Base-by-base conservation (phyloP, 2,797 vertebrate species). In the Chaunax sp. region DNA sequence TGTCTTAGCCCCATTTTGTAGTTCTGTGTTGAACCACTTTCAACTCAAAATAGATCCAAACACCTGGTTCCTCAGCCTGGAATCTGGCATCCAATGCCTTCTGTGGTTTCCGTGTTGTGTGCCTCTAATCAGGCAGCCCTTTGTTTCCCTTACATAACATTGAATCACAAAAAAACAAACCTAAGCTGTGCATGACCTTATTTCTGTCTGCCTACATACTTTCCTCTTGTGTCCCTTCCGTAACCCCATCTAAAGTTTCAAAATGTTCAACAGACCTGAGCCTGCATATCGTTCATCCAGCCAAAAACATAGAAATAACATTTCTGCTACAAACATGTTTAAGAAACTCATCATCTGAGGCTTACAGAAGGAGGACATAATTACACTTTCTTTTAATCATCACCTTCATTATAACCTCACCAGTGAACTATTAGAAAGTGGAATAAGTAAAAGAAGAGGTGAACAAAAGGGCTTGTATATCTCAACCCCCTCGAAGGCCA, bases 81-180 rank as follows among this genome's bases (percentile, higher is more conserved):
- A 60, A 19, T 14, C 63, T 72, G 64, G 59, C 63, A 69, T 59
- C 43, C 6, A 6, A 53, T 64, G 62, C 47, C 25, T 64, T 66
- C 23, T 63, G 47, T 66, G 40, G 51, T 74, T 75, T 72, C 62
- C 57, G 56, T 47, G 18, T 56, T 74, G 78, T 83, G 60, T 77
- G 47, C 33, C 47, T 82, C 46, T 80, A 78, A 73, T 80, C 75
- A 69, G 78, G 52, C 79, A 72, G 37, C 37, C 52, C 35, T 84
- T 77, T 88, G 79, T 77, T 80, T 77, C 47, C 53, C 37, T 64
- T 57, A 38, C 77, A 74, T 43, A 64, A 58, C 64, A 80, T 52
- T 14, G 69, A 81, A 83, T 85, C 64, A 9, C 56, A 50, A 38
- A 63, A 80, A 84, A 72, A 69, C 66, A 72, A 84, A 81, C 72